Percentiles rank a stretch among this genome's conserved stretches.
Conservation (phyloP, 2,797 vertebrate genomes). For the Mormyrus hasselquistii region DNA sequence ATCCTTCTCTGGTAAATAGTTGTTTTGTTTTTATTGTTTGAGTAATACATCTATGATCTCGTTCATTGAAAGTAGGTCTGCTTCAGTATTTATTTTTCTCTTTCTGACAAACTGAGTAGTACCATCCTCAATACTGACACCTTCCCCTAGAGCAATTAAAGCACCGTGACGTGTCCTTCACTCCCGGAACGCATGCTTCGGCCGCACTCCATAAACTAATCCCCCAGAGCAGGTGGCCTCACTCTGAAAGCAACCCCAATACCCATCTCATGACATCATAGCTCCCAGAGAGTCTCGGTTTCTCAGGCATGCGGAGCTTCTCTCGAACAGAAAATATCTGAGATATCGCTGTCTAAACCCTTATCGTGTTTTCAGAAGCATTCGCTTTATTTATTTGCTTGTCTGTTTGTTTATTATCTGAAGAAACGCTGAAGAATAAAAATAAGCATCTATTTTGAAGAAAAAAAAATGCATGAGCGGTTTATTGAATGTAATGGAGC, state of each 20-base stretch:
- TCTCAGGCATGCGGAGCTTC: neutral
- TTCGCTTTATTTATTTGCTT: neutral
- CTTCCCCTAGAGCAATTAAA: neutral
- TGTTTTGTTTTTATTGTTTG: neutral
- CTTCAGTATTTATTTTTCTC: neutral
- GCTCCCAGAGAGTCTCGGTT: neutral
- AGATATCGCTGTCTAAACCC: neutral
- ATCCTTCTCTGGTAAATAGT: neutral
- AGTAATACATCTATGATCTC: neutral
- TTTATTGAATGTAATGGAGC: neutral
- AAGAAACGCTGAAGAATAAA: neutral
- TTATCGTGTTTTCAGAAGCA: neutral
- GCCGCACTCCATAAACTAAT: neutral
- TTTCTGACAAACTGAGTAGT: neutral
- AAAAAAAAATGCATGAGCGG: neutral
- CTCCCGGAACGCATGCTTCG: neutral
- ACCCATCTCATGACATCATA: slow-evolving; percentile 7
- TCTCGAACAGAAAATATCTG: neutral
- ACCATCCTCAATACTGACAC: neutral
- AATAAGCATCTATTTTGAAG: neutral
- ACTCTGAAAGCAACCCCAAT: neutral
- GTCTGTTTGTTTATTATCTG: neutral
- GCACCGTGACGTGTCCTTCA: neutral
- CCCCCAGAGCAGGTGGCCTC: slow-evolving; percentile 13
- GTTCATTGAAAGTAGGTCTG: neutral